Evolutionary conservation across 2,888 invertebrate genomes (phyloP).

Genomic region (Neoitamus cyanurus): DNA sequence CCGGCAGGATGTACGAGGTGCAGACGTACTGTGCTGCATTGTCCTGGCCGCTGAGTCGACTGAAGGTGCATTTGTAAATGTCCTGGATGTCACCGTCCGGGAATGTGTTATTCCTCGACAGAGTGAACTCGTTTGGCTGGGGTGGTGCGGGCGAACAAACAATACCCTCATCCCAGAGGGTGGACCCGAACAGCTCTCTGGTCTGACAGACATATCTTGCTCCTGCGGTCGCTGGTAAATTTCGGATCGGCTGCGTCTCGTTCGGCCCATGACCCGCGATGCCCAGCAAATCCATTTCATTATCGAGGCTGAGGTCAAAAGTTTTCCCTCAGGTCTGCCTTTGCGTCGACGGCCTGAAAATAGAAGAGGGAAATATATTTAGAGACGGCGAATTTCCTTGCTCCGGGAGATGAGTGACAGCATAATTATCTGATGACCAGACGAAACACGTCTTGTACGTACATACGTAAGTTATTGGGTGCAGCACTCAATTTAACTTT

Average conservation of each 20-base stretch:
- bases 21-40: background rate
- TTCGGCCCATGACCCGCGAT: slow-evolving; percentile 60
- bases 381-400: background rate
- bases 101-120: background rate
- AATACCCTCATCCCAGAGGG: slow-evolving; percentile 59
- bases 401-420: slow-evolving; percentile 1
- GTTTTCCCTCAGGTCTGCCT: background rate
- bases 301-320: slow-evolving; percentile 58
- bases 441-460: background rate
- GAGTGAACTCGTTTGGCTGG: background rate
- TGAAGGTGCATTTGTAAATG: background rate
- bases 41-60: background rate
- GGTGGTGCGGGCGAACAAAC: slow-evolving; percentile 55
- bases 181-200: slow-evolving; percentile 52
- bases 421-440: slow-evolving; percentile 6
- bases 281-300: slow-evolving; percentile 66
- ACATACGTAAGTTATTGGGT: background rate
- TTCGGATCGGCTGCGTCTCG: background rate
- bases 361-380: background rate
- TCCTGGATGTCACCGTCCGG: background rate
- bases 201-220: background rate
- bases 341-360: background rate
- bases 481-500: background rate
- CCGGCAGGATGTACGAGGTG: background rate
- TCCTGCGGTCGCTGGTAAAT: background rate